Percentiles rank a stretch among this genome's conserved stretches.
These are phyloP conservation scores for Cryptocheilus praepositus DNA, from an alignment of 2,888 invertebrate genomes.

Conservation along the genomic window DNA sequence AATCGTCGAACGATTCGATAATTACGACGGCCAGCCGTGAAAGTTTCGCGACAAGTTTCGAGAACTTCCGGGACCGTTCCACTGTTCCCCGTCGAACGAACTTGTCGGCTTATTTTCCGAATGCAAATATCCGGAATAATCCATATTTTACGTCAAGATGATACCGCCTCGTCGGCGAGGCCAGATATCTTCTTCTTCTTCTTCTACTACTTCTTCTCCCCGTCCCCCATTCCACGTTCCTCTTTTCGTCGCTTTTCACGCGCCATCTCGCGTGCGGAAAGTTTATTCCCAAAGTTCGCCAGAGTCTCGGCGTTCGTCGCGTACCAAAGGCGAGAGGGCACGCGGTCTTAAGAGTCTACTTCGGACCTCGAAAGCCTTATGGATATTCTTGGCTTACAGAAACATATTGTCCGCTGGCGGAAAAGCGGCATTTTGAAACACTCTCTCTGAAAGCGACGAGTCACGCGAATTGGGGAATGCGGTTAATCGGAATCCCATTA, in stretches of 20 bases:
- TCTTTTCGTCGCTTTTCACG: constrained; percentile 32
- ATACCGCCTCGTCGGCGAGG: constrained; percentile 61
- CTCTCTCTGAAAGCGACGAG: constrained; percentile 24
- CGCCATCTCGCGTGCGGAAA: constrained; percentile 56
- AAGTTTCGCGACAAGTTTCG: constrained; percentile 41
- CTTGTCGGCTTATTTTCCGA: constrained; percentile 70
- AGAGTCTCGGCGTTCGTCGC: constrained; percentile 38
- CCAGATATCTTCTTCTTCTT: constrained; percentile 41
- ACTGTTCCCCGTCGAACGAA: constrained; percentile 40
- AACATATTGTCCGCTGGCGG: too few species aligned
- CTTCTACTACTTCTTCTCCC: constrained; percentile 11
- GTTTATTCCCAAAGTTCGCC: constrained; percentile 68
- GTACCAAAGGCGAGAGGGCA: constrained; percentile 19
- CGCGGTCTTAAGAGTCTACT: too few species aligned
- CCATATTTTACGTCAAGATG: constrained; percentile 71
- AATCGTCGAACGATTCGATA: constrained; percentile 51
- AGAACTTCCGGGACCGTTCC: constrained; percentile 20
- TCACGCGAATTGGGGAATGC: too few species aligned
- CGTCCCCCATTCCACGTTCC: constrained; percentile 25
- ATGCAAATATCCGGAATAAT: constrained; percentile 73
- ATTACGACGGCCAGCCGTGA: constrained; percentile 36
- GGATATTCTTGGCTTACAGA: too few species aligned
- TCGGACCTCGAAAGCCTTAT: background rate
- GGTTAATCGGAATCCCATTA: too few species aligned
- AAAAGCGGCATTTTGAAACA: background rate